Evolutionary conservation across 2,113 vertebrate species (phyloP).

Genomic region (Dromiciops gliroides): DNA sequence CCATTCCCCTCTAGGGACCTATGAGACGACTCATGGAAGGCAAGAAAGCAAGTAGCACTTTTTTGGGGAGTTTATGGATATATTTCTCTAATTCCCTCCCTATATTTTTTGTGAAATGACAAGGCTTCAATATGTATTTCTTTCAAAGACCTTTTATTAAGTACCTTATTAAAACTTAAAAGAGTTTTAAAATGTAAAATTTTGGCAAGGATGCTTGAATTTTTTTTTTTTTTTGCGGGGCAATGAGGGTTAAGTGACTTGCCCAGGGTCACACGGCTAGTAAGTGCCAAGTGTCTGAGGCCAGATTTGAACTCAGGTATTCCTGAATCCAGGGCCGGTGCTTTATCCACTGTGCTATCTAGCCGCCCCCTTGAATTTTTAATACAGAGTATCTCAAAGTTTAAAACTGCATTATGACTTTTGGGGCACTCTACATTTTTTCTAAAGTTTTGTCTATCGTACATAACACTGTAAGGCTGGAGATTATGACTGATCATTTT

Average conservation of each 20-base stretch:
- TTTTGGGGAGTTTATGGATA: background rate
- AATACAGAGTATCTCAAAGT: slow-evolving; percentile 33
- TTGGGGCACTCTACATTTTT: background rate
- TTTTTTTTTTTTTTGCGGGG: no score
- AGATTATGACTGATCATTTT: background rate
- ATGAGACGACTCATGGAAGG: background rate
- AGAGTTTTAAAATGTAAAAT: background rate
- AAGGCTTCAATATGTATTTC: slow-evolving; percentile 3
- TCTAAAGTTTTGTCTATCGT: background rate
- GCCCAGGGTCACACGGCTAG: no score
- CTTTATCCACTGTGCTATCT: no score
- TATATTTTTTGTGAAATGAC: background rate
- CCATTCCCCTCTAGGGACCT: slow-evolving; percentile 12
- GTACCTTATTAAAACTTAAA: background rate
- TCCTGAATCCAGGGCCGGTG: no score
- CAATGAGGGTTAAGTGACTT: no score
- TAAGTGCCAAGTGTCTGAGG: no score
- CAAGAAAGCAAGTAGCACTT: slow-evolving; percentile 5
- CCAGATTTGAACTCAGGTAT: no score
- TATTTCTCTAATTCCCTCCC: background rate
- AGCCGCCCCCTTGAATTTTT: no score
- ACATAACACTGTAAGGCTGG: background rate
- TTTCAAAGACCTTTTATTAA: slow-evolving; percentile 42
- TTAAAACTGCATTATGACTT: slow-evolving; percentile 11
- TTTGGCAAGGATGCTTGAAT: background rate